Evolutionary conservation across 2,888 invertebrate genomes (phyloP).

Genomic region (Chalcosyrphus nemorum): DNA sequence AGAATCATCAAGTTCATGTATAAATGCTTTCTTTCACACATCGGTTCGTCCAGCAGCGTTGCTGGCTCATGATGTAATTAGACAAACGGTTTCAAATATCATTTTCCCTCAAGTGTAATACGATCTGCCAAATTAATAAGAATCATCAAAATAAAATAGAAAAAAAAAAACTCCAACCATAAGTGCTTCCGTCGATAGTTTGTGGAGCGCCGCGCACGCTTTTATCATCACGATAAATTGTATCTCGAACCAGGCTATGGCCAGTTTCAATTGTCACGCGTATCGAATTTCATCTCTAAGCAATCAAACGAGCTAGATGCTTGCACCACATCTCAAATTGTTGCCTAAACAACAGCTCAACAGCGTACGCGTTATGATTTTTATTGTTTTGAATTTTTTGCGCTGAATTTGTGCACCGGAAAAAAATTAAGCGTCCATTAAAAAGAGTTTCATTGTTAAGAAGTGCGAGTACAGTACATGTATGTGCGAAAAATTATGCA

Average conservation of each 20-base stretch:
- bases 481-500: conserved; percentile 41
- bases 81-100: conserved; percentile 12
- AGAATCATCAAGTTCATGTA: background rate
- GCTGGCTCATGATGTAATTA: background rate
- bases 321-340: background rate
- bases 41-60: background rate
- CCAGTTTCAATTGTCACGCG: conserved; percentile 32
- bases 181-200: background rate
- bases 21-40: background rate
- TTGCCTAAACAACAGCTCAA: conserved; percentile 1
- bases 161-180: background rate
- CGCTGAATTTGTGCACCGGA: conserved; percentile 13
- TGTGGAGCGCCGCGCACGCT: background rate
- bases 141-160: background rate
- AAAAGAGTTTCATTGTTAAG: background rate
- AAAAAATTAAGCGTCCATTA: conserved; percentile 30
- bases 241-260: background rate
- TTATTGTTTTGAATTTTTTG: conserved; percentile 1
- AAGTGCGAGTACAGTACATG: background rate
- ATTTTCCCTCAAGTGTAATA: conserved; percentile 8
- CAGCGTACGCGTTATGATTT: background rate
- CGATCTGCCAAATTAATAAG: conserved; percentile 1
- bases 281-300: conserved; percentile 32
- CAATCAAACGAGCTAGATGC: conserved; percentile 10
- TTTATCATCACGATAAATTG: background rate